phyloP scores from a whole-genome alignment of 2,888 invertebrate genomes.

The Rotaria socialis region DNA sequence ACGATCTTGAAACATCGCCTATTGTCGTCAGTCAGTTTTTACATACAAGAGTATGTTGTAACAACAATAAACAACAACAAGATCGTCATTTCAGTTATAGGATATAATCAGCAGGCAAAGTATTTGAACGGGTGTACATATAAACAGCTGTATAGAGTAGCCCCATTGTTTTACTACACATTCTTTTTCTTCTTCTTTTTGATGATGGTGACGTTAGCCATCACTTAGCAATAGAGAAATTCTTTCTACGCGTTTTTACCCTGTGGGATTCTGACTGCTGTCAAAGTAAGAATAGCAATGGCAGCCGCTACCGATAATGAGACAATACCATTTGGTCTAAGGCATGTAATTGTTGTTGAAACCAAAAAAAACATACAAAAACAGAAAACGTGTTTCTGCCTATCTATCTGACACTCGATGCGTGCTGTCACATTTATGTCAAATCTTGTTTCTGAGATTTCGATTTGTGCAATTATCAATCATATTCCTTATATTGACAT shows the following conservation, averaged over 20 bases:
- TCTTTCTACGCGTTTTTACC: background rate
- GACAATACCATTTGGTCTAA: background rate
- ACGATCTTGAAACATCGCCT: constrained; percentile 21
- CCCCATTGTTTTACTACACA: background rate
- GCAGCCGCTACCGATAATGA: constrained; percentile 26
- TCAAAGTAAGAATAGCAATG: constrained; percentile 10
- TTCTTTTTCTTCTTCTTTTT: background rate
- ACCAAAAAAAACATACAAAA: background rate
- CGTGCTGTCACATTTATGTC: constrained; percentile 12
- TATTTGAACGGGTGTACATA: constrained; percentile 4
- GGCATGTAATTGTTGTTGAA: constrained; percentile 22
- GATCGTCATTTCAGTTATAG: background rate
- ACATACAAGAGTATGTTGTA: background rate
- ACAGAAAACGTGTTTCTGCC: background rate
- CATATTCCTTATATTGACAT: background rate
- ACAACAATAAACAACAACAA: constrained; percentile 4
- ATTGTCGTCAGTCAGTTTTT: constrained; percentile 14
- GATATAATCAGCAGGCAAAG: constrained; percentile 7
- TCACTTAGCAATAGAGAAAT: background rate
- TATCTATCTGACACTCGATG: constrained; percentile 11
- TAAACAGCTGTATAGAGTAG: constrained; percentile 19
- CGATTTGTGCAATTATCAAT: constrained; percentile 10
- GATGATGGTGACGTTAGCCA: background rate
- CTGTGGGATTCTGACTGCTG: constrained; percentile 26
- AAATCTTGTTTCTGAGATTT: background rate